Base-by-base conservation (phyloP, 2,888 invertebrate genomes). In the Melanostoma mellinum region DNA sequence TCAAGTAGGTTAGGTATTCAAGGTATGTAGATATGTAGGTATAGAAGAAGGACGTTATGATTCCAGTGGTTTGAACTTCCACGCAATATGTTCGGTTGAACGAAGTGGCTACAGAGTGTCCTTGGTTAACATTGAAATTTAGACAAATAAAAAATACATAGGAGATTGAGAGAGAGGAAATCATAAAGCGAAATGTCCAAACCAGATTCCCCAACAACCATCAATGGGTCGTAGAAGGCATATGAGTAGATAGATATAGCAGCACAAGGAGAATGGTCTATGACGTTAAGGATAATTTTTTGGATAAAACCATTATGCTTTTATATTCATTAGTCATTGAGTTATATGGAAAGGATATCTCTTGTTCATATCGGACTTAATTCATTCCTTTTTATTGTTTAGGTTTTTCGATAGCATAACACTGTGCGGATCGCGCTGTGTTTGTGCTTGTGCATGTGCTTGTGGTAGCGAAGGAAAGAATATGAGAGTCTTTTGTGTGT, bases 291-390 rank as follows among this genome's bases (percentile, higher is more conserved):
- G 74, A 82, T 78, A 69, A 74, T 65, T 78, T 82, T 76, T 82
- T 69, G 75, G 74, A 68, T 55, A 65, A 75, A 56, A 67, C 74
- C 84, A 68, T 84, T 75, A 74, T 78, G 79, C 74, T 61, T 71
- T 84, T 75, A 74, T 63, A 79, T 79, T 75, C 84, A 79, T 84
- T 79, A 71, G 78, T 78, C 84, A 75, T 71, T 61, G 60, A 74
- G 78, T 65, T 74, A 53, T 65, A 32, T 72, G n/a, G 48, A 58
- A 52, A 30, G 48, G 46, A 77, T 82, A 68, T 77, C 58, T 77
- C 38, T 53, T 40, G 73, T 74, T 48, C 58, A 56, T 69, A 65
- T 73, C 63, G 68, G 52, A 73, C 73, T 77, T 74, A 77, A 77
- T 77, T 77, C 53, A 52, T 40, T 69, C 77, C 52, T 48, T 74